A percentile compares a stretch with the other conserved stretches of the same genome.
phyloP scores from a whole-genome alignment of 2,797 vertebrate species.

The Brachyrhaphis roseni region DNA sequence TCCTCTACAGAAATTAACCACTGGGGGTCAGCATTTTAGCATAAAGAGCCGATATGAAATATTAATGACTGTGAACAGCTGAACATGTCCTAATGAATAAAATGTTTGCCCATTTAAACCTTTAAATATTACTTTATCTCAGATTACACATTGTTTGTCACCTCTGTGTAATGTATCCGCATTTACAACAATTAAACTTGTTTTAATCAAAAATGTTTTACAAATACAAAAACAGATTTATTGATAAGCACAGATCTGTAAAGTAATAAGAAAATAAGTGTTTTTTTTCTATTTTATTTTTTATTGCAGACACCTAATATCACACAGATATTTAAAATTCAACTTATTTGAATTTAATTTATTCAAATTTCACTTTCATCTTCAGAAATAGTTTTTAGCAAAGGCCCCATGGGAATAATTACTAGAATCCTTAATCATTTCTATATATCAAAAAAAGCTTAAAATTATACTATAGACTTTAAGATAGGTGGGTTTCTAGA shows the following conservation, averaged over 20 bases:
- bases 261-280: background rate
- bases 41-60: background rate
- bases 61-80: background rate
- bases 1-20: background rate
- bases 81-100: background rate
- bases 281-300: background rate
- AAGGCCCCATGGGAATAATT: background rate
- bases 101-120: background rate
- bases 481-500: background rate
- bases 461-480: background rate
- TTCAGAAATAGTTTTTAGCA: background rate
- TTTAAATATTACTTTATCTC: background rate
- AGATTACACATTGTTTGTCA: background rate
- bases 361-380: background rate
- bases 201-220: background rate
- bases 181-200: background rate
- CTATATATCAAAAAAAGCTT: background rate
- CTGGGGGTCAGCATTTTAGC: slow-evolving; percentile 10
- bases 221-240: background rate
- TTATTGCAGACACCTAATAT: background rate
- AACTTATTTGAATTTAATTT: background rate
- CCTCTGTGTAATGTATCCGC: background rate
- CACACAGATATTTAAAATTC: background rate
- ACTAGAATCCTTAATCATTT: background rate
- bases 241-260: background rate